Evolutionary conservation across 2,888 invertebrate genomes (phyloP).

Genomic region (Campaea margaritaria): DNA sequence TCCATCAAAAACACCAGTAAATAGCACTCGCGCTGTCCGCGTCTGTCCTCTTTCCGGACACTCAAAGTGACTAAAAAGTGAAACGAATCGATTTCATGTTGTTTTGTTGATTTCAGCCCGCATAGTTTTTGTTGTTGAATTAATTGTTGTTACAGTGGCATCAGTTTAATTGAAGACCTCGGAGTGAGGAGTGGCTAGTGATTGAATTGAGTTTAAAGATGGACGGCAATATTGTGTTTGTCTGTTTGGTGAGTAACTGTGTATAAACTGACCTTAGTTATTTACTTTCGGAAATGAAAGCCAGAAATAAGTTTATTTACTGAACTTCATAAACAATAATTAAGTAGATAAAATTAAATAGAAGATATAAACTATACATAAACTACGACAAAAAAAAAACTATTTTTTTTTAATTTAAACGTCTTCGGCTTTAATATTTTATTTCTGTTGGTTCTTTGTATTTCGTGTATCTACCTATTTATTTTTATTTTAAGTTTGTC

Average conservation of each 20-base stretch:
- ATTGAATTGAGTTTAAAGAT: constrained; percentile 2
- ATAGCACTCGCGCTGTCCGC: background rate
- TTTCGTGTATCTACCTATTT: no score
- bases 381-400: no score
- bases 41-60: constrained; percentile 16
- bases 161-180: constrained; percentile 25
- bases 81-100: constrained; percentile 28
- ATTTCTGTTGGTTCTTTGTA: no score
- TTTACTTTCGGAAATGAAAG: no score
- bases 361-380: no score
- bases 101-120: constrained; percentile 23
- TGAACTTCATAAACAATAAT: no score
- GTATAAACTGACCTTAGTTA: no score
- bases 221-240: background rate
- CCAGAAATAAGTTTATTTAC: no score
- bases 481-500: no score
- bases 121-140: constrained; percentile 22
- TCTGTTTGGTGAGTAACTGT: constrained; percentile 12
- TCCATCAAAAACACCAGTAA: background rate
- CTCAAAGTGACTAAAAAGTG: constrained; percentile 21
- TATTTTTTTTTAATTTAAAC: no score
- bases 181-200: background rate
- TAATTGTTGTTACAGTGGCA: constrained; percentile 18
- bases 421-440: no score
- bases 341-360: no score